phyloP scores from a whole-genome alignment of 2,113 vertebrate species.

The Melanotaenia duboulayi region DNA sequence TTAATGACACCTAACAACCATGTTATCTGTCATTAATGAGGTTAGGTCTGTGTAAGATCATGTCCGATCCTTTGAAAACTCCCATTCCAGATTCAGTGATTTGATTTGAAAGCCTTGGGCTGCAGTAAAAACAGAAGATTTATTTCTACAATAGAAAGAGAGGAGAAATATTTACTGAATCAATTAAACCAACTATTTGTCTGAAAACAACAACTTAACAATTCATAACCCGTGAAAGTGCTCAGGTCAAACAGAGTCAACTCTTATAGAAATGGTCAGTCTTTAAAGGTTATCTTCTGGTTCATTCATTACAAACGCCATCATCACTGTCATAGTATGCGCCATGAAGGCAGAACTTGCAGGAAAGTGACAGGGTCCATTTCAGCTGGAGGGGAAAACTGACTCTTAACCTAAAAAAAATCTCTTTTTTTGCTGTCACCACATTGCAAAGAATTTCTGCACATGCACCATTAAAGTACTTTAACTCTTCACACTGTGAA shows the following conservation, averaged over 20 bases:
- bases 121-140: not conserved
- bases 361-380: not conserved
- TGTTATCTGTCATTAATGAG: conserved; percentile 14
- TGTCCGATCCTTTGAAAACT: conserved; percentile 1
- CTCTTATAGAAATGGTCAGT: not conserved
- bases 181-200: not conserved
- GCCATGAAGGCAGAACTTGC: not conserved
- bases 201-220: not conserved
- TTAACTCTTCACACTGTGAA: not conserved
- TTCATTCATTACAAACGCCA: conserved; percentile 23
- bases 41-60: not conserved
- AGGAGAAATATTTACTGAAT: not conserved
- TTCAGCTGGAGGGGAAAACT: not conserved
- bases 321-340: not conserved
- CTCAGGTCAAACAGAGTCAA: conserved; percentile 15
- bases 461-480: not conserved
- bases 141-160: not conserved
- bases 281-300: not conserved
- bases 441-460: not conserved
- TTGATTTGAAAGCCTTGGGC: not conserved
- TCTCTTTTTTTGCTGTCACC: too few relatives aligned
- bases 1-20: not conserved
- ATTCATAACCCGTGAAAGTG: not conserved
- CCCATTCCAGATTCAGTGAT: not conserved
- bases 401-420: not conserved